Conservation (phyloP, 2,888 invertebrate genomes). For the Metalampra italica region DNA sequence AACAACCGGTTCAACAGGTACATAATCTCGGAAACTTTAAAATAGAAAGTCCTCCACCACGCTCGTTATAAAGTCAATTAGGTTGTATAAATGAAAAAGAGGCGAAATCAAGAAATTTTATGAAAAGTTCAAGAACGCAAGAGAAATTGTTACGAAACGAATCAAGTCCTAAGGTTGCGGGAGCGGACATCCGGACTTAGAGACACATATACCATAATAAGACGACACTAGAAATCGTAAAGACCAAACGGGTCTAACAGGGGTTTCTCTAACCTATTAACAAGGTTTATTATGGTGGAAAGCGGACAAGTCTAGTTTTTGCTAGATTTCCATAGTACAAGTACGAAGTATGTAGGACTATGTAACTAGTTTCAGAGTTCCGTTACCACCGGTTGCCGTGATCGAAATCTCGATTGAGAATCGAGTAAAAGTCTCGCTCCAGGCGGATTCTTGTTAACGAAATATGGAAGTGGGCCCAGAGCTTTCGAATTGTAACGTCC, state of each 20-base stretch:
- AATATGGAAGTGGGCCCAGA: constrained; percentile 65
- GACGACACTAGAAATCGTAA: constrained; percentile 57
- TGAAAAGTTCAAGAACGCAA: constrained; percentile 5
- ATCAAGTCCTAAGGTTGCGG: constrained; percentile 12
- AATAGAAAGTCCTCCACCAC: constrained; percentile 53
- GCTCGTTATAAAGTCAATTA: constrained; percentile 10
- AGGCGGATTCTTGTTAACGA: constrained; percentile 58
- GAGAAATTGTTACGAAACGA: constrained; percentile 7
- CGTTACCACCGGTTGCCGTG: constrained; percentile 44
- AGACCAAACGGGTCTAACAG: constrained; percentile 42
- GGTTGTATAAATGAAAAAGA: constrained; percentile 7
- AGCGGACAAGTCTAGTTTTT: constrained; percentile 71
- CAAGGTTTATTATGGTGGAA: constrained; percentile 66
- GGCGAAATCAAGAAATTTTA: neutral
- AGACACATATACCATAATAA: constrained; percentile 29
- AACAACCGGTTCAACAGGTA: constrained; percentile 36
- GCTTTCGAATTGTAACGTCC: constrained; percentile 66
- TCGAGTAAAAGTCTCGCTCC: constrained; percentile 66
- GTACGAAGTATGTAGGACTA: constrained; percentile 52
- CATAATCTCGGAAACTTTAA: constrained; percentile 39
- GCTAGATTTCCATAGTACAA: constrained; percentile 57
- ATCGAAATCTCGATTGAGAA: constrained; percentile 55
- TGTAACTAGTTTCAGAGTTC: constrained; percentile 58
- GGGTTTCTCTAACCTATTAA: constrained; percentile 73
- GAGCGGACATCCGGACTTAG: constrained; percentile 40